Evolutionary conservation across 2,797 vertebrate genomes (phyloP).

Genomic region (Nothura maculosa): DNA sequence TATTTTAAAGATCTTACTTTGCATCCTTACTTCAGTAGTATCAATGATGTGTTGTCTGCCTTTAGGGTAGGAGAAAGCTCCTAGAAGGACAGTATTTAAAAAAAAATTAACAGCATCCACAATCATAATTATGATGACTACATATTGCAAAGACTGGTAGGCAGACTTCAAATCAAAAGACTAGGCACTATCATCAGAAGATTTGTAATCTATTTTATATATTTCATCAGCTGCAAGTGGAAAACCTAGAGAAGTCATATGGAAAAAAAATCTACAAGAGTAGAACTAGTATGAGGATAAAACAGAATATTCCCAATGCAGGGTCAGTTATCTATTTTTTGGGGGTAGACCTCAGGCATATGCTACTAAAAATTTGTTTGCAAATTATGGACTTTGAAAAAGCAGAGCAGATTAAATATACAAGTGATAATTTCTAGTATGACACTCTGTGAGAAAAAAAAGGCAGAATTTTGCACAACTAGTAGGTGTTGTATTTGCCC

Average conservation of each 20-base stretch:
- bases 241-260: neutral
- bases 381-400: constrained; percentile 57
- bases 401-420: constrained; percentile 18
- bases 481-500: constrained; percentile 36
- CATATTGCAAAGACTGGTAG: neutral
- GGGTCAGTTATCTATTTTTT: neutral
- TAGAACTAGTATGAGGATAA: constrained; percentile 24
- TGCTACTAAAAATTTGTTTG: constrained; percentile 48
- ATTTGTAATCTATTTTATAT: neutral
- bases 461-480: constrained; percentile 11
- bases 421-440: constrained; percentile 28
- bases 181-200: neutral
- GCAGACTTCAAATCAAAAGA: neutral
- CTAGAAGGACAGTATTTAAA: neutral
- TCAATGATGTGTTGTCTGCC: neutral
- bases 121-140: neutral
- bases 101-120: neutral
- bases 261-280: constrained; percentile 1
- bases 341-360: neutral
- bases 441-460: constrained; percentile 20
- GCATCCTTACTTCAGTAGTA: neutral
- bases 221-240: neutral
- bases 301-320: neutral
- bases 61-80: neutral
- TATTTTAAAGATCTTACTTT: neutral